Base-by-base conservation (phyloP, 2,113 vertebrate species). In the Thalassarche chlororhynchos region DNA sequence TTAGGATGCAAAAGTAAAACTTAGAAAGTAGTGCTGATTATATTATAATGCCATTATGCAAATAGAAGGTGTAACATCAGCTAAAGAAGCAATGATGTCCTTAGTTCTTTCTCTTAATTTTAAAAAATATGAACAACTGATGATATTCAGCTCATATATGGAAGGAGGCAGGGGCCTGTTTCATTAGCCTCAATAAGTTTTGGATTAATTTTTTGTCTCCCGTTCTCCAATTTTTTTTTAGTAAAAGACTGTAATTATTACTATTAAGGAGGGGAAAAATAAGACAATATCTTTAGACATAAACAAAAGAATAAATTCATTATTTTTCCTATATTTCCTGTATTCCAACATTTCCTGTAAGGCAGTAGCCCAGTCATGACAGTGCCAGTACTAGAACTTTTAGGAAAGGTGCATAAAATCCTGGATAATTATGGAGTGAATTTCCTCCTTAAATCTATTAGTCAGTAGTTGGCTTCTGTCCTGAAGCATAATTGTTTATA, bases 401-500 rank as follows among this genome's bases (percentile, higher is more conserved):
- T 29, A 87, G 47, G 87, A 92, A 94, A 95, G 86, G 94, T 95
- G 92, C 84, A 76, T 95, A 92, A 96, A 96, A 95, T 84, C 91
- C 80, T 89, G 84, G 94, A 72, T 95, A 97, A 97, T 95, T 95
- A 95, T 38, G 84, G 80, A 95, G 84, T 95, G 89, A 96, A 97
- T 97, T 97, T 97, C 93, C 86, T 96, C 89, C 91, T 96, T 95
- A 96, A 95, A 86, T 91, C 95, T 95, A 96, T 97, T 97, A 97
- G 96, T 97, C 92, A 97, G 96, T 92, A 95, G 96, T 92, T 97
- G 97, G 96, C 95, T 97, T 97, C 92, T 97, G 90, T 96, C 97
- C 97, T 96, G 96, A 97, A 97, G 97, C 95, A 91, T 97, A 96
- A 96, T 97, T 97, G 97, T 97, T 97, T 97, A 97, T 97, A 97